Evolutionary conservation across 2,113 vertebrate genomes (phyloP).

Genomic region (Excalfactoria chinensis): DNA sequence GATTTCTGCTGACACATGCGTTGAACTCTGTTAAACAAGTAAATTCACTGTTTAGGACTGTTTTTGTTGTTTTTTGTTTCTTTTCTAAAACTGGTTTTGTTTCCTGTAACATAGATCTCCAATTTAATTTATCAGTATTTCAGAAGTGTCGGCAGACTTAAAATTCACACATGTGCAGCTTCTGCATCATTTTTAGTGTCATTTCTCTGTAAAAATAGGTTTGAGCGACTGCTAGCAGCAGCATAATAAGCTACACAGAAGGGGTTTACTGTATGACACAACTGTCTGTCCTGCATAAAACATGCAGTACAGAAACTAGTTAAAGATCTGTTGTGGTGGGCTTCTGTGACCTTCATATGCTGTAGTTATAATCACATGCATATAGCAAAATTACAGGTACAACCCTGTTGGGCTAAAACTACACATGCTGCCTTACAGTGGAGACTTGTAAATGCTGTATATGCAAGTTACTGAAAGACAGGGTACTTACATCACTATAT

Average conservation of each 20-base stretch:
- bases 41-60: not conserved
- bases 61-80: not conserved
- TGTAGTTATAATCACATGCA: not conserved
- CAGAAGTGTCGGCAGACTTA: not conserved
- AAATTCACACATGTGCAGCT: fast-evolving
- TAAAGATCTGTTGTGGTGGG: not conserved
- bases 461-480: not conserved
- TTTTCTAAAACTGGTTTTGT: not conserved
- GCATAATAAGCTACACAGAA: not conserved
- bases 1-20: not conserved
- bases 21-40: not conserved
- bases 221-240: not conserved
- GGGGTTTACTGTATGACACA: not conserved
- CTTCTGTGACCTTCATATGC: not conserved
- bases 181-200: not conserved
- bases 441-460: not conserved
- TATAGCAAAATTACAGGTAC: not conserved
- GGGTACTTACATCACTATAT: fast-evolving
- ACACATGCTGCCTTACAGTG: not conserved
- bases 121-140: not conserved
- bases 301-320: not conserved
- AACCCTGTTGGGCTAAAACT: not conserved
- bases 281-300: not conserved
- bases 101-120: not conserved
- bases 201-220: not conserved